Evolutionary conservation across 2,888 invertebrate genomes (phyloP).

Genomic region (Sinhomidia bicolor): DNA sequence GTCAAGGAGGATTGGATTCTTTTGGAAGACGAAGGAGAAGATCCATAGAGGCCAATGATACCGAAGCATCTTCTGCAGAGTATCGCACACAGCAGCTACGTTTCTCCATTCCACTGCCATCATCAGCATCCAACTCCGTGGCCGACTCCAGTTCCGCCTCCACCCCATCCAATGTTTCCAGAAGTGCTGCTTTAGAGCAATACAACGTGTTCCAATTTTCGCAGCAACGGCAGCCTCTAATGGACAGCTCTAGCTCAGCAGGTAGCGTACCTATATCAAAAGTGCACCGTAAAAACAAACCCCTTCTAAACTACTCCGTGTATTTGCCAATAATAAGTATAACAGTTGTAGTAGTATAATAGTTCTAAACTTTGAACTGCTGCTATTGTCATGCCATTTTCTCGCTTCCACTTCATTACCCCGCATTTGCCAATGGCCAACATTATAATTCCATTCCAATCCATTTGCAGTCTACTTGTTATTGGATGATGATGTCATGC

Average conservation of each 20-base stretch:
- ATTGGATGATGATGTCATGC: neutral
- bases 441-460: neutral
- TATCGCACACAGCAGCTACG: constrained; percentile 73
- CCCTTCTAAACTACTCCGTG: neutral
- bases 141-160: constrained; percentile 27
- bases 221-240: constrained; percentile 64
- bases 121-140: constrained; percentile 55
- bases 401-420: constrained; percentile 33
- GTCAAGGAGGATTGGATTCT: constrained; percentile 81
- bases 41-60: constrained; percentile 77
- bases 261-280: constrained; percentile 64
- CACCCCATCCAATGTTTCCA: constrained; percentile 57
- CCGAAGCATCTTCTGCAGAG: constrained; percentile 62
- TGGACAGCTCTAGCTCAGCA: constrained; percentile 68
- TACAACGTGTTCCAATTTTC: constrained; percentile 78
- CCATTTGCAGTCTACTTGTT: constrained; percentile 6
- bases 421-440: constrained; percentile 10
- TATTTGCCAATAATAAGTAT: constrained; percentile 25
- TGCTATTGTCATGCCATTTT: constrained; percentile 41
- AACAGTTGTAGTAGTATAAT: too few species aligned
- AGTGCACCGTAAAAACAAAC: too few species aligned
- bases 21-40: constrained; percentile 81
- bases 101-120: constrained; percentile 76
- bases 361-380: constrained; percentile 21
- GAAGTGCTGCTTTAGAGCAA: constrained; percentile 31